Evolutionary conservation across 92 coral and sea anemone species (phyloP).

Genomic region (Metridium senile): DNA sequence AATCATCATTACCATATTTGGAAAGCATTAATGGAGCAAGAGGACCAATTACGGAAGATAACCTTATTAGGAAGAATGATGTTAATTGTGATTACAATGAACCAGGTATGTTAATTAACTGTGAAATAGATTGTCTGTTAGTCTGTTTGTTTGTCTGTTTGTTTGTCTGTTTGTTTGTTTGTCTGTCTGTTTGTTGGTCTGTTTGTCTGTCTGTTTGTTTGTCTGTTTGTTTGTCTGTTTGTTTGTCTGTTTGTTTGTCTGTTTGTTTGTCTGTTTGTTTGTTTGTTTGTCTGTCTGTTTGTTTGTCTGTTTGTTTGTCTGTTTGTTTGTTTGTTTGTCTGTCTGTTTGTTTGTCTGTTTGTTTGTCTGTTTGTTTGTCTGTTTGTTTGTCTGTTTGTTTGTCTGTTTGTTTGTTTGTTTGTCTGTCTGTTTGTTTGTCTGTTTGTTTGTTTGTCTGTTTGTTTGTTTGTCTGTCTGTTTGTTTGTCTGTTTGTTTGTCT

Average conservation of each 20-base stretch:
- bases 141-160: not conserved
- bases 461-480: not conserved
- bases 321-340: not conserved
- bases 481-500: not conserved
- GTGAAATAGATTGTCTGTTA: not conserved
- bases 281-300: not conserved
- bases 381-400: not conserved
- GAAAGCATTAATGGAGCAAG: slow-evolving; percentile 6
- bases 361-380: not conserved
- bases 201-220: not conserved
- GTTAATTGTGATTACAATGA: not conserved
- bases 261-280: too few species aligned
- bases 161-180: not conserved
- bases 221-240: not conserved
- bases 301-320: not conserved
- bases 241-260: not conserved
- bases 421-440: not conserved
- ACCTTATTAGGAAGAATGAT: not conserved
- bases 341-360: not conserved
- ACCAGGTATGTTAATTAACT: slow-evolving; percentile 10
- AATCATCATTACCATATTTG: not conserved
- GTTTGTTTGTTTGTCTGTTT: not conserved
- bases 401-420: not conserved
- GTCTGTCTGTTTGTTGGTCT: not conserved
- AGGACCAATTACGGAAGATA: slow-evolving; percentile 10